A percentile compares a stretch with the other conserved stretches of the same genome.
These are phyloP conservation scores for Alloplasta piceator DNA, from an alignment of 2,888 invertebrate species.

Conservation along the genomic window DNA sequence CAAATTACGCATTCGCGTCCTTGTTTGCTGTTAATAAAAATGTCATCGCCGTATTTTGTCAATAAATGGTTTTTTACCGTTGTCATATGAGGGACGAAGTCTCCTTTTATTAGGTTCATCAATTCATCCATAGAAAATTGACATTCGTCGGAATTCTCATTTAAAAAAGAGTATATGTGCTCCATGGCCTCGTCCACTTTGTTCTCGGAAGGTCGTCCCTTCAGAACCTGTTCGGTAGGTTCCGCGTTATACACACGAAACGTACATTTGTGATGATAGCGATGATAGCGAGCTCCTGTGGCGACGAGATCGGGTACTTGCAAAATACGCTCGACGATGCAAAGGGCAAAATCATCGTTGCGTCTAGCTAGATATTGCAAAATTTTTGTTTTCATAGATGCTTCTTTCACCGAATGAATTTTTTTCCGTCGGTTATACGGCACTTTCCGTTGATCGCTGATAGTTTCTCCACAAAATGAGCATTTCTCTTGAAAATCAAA, in stretches of 20 bases:
- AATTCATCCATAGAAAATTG: no score
- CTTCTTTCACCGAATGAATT: slow-evolving; percentile 4
- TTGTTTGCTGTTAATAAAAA: no score
- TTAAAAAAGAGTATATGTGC: slow-evolving; percentile 55
- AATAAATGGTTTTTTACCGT: no score
- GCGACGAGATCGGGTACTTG: neutral
- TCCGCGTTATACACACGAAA: neutral
- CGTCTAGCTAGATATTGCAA: neutral
- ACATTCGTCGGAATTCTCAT: no score
- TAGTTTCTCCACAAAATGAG: no score
- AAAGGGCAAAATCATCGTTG: neutral
- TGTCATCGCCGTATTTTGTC: no score
- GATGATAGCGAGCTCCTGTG: neutral
- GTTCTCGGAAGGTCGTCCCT: neutral
- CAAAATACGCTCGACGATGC: neutral
- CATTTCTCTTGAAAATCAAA: no score
- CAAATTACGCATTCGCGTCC: no score
- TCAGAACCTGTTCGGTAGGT: neutral
- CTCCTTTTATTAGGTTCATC: no score
- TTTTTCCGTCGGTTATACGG: neutral
- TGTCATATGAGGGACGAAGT: no score
- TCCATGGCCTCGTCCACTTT: no score
- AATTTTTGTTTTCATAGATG: neutral
- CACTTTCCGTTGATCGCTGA: neutral
- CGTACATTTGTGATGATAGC: neutral